Base-by-base conservation (phyloP, 2,113 vertebrate genomes). In the Sula dactylatra region DNA sequence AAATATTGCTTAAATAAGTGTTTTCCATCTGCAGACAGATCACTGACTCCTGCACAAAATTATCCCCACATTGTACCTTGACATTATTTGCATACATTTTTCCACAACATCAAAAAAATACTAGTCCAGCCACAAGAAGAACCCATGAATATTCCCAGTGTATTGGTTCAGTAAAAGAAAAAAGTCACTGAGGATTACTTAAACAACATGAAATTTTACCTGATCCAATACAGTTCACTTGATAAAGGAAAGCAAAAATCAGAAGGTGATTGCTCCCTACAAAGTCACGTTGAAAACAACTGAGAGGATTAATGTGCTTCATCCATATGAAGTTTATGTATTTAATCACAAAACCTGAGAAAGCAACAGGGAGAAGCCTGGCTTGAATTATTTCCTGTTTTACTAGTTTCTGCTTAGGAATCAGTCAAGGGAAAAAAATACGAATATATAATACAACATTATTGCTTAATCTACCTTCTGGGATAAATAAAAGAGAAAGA, bases 131-230 rank as follows among this genome's bases (percentile, higher is more conserved):
- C 13, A n/a, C n/a, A 21, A 45, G 3, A 17, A 79, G 47, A 42
- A n/a, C 0, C 0, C 20, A 31, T 14, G 0, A 36, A 6, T 32
- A 47, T 16, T 52, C 42, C 13, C 36, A 58, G 3, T 15, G 15
- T 32, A 6, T 38, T 49, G 6, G 13, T 67, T 72, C 13, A 13
- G 15, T 27, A 4, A 29, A 13, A 44, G 40, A 26, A 69, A 24
- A 47, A 27, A 29, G 5, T 22, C 29, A 67, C 13, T 58, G 26
- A 67, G 18, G 7, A 14, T 40, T 73, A 47, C 16, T 56, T 64
- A 11, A 54, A 61, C 24, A 77, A 17, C 49, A 65, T 14, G 12
- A 65, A 36, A 9, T 73, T 72, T 36, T 62, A 54, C 58, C 34
- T 36, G 5, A 70, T 42, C 16, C 31, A 29, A 29, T 20, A 36